phyloP scores from a whole-genome alignment of 2,888 invertebrate species.

The Epinotia ramella region DNA sequence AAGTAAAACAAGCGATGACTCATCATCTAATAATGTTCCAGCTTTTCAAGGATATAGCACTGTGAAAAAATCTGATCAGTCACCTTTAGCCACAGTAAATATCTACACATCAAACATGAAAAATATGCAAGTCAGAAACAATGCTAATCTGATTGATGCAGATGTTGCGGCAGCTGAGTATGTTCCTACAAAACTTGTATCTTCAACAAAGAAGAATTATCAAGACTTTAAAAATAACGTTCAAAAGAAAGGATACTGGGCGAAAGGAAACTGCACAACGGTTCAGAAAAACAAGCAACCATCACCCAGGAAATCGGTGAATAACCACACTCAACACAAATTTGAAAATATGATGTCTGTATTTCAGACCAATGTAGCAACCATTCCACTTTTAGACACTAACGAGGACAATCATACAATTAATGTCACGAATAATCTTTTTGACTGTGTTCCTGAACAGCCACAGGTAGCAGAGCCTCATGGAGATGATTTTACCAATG shows the following conservation, averaged over 20 bases:
- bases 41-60: constrained; percentile 72
- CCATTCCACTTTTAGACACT: constrained; percentile 27
- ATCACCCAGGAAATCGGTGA: constrained; percentile 46
- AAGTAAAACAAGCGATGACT: constrained; percentile 54
- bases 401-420: constrained; percentile 7
- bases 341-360: constrained; percentile 19
- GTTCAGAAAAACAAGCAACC: constrained; percentile 56
- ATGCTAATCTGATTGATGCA: constrained; percentile 58
- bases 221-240: constrained; percentile 81
- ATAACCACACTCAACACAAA: constrained; percentile 16
- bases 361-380: neutral
- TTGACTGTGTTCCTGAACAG: constrained; percentile 17
- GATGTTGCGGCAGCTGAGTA: constrained; percentile 78
- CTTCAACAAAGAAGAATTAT: constrained; percentile 76
- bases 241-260: constrained; percentile 77
- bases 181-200: constrained; percentile 77
- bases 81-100: constrained; percentile 74
- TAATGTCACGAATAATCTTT: neutral
- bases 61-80: constrained; percentile 63
- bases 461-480: constrained; percentile 36
- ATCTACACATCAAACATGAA: constrained; percentile 73
- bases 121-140: constrained; percentile 68
- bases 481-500: constrained; percentile 61
- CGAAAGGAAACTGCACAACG: constrained; percentile 73
- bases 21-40: constrained; percentile 52